Conservation (phyloP, 2,797 vertebrate genomes). For the Muraenolepis orangiensis region DNA sequence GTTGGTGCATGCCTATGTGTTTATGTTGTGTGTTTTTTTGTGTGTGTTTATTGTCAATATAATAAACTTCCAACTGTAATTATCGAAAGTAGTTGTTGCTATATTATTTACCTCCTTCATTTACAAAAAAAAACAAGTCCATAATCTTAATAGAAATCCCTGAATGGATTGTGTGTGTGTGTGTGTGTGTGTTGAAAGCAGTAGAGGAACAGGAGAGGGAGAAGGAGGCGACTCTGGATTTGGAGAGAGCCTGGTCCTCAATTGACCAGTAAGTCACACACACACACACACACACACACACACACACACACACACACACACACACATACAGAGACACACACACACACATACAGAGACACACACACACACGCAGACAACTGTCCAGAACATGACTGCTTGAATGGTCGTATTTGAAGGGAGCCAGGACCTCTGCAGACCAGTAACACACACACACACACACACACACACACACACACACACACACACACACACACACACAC, state of each 20-base stretch:
- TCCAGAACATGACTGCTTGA: no score
- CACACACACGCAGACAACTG: neutral
- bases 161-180: neutral
- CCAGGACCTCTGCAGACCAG: no score
- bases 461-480: no score
- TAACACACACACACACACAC: no score
- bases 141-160: neutral
- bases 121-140: neutral
- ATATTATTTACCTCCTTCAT: neutral
- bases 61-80: neutral
- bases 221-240: slow-evolving; percentile 26
- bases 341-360: slow-evolving; percentile 20
- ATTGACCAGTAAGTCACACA: slow-evolving; percentile 61
- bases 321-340: neutral
- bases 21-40: no score
- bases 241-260: slow-evolving; percentile 42
- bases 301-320: neutral
- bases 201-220: slow-evolving; percentile 31
- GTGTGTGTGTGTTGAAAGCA: slow-evolving; percentile 39
- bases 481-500: no score
- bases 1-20: neutral
- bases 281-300: neutral
- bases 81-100: neutral
- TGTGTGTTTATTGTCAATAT: neutral
- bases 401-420: no score